phyloP scores from a whole-genome alignment of 2,888 invertebrate species.

The Zaprionus bogoriensis region DNA sequence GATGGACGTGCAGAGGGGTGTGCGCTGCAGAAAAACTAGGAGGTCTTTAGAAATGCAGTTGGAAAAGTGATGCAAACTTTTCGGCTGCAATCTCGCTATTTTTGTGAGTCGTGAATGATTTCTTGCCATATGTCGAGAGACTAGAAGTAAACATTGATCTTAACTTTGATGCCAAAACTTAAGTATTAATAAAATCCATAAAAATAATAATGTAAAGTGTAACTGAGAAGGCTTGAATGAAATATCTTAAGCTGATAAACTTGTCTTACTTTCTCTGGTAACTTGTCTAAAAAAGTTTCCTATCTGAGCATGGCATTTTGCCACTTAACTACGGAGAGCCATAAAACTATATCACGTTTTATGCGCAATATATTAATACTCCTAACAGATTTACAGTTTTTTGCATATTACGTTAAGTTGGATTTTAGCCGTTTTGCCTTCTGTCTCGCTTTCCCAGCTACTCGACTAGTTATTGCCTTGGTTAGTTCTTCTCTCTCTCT shows the following conservation, averaged over 20 bases:
- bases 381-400: background rate
- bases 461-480: background rate
- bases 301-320: background rate
- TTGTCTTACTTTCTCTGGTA: background rate
- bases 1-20: background rate
- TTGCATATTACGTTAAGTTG: background rate
- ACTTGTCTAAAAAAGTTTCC: background rate
- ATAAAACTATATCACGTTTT: background rate
- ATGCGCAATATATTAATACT: background rate
- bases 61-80: conserved; percentile 41
- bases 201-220: background rate
- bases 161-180: no score
- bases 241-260: no score
- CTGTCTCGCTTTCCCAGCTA: background rate
- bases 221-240: no score
- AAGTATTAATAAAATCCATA: no score
- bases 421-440: background rate
- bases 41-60: conserved; percentile 6
- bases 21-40: conserved; percentile 1
- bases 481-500: background rate
- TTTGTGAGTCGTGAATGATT: conserved; percentile 12
- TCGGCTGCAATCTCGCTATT: conserved; percentile 13
- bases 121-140: background rate
- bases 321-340: background rate
- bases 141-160: no score